A percentile compares a stretch with the other conserved stretches of the same genome.
Conservation (phyloP, 2,888 invertebrate genomes). For the Furcula furcula region DNA sequence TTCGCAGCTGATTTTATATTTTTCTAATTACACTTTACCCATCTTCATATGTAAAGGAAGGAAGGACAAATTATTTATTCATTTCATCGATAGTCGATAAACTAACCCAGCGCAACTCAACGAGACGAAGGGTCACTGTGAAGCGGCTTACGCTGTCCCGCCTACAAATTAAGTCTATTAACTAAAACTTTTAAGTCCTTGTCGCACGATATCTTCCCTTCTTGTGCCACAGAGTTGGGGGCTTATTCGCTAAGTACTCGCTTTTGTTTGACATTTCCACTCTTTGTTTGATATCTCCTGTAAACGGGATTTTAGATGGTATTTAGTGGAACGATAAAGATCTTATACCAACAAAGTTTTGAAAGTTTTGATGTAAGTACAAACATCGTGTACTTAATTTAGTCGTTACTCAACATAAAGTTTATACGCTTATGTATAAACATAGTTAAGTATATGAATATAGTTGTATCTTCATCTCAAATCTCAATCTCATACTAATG, state of each 20-base stretch:
- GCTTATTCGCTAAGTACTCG: constrained; percentile 76
- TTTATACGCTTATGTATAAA: no score
- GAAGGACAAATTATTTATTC: no score
- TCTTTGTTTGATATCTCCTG: constrained; percentile 67
- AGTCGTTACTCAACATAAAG: no score
- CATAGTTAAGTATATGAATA: no score
- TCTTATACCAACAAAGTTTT: constrained; percentile 24
- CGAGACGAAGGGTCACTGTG: constrained; percentile 62
- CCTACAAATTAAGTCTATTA: constrained; percentile 81
- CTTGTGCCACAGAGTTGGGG: constrained; percentile 70
- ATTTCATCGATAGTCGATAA: constrained; percentile 52
- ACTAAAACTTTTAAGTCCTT: constrained; percentile 79
- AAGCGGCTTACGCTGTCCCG: constrained; percentile 69
- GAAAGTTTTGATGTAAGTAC: constrained; percentile 4
- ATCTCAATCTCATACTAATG: no score
- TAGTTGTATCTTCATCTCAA: no score
- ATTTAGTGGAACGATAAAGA: constrained; percentile 34
- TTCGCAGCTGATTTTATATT: no score
- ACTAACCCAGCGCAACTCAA: constrained; percentile 40
- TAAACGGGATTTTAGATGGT: constrained; percentile 52
- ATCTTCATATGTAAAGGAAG: no score
- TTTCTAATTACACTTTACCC: no score
- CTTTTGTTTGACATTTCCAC: constrained; percentile 62
- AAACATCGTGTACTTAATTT: neutral
- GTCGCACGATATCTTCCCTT: constrained; percentile 75